Evolutionary conservation across 2,888 invertebrate species (phyloP), one percentile per base, ranked within the genome.

Genomic region (Orchesellides sinensis): DNA sequence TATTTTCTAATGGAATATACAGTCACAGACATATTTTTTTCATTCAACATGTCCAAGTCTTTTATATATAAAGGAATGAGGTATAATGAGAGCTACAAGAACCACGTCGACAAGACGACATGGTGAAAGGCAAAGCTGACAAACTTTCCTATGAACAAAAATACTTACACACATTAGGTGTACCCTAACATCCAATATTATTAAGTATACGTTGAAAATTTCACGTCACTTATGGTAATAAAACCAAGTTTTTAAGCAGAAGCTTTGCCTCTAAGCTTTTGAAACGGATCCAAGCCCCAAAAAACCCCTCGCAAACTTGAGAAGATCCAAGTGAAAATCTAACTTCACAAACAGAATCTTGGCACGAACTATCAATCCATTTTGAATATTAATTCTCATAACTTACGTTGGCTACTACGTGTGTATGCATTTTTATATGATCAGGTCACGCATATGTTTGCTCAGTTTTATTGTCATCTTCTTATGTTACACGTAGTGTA

Each of bases 311-410:
- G 63, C 47, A 45, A n/a, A 35, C 49, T 68, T 68, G 78, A 49
- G 52, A 65, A 69, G 52, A 79, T 65, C 54, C 70, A 49, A 70
- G 54, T 61, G 63, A 79, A 40, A 80, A 72, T 73, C 80, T 72
- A 79, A 72, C 66, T 69, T 45, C 32, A 70, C 63, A 66, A 80
- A 68, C 23, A 66, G 68, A 65, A 56, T 79, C 70, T 80, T 80
- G 80, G 80, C 80, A 80, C 81, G 74, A 81, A 81, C 73, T 81
- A 81, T 81, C 81, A 81, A 81, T 81, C 81, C 81, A 81, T 81
- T 81, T 74, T 81, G 74, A 81, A 81, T 81, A 81, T 80, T 80
- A 80, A 80, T 80, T 80, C 80, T 80, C 80, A 80, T 80, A 80
- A 68, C 80, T 80, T 73, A 80, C 73, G 66, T 80, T 80, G 66